phyloP scores from a whole-genome alignment of 1,140 invertebrate genomes.

The Tyrophagus putrescentiae region DNA sequence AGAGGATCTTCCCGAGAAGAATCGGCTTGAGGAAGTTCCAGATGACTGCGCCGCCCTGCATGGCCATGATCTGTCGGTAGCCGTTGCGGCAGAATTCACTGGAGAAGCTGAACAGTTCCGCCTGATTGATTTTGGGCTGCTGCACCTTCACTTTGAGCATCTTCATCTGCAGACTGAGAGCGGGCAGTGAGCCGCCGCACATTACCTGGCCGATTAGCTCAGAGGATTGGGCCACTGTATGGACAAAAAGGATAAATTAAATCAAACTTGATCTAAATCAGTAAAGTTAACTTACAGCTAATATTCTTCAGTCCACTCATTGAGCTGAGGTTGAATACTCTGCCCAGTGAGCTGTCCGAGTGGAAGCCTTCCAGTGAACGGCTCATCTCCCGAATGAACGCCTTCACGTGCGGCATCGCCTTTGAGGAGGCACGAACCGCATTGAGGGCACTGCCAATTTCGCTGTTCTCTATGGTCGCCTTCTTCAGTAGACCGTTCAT shows the following conservation, averaged over 20 bases:
- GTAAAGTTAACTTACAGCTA: slow-evolving; percentile 9
- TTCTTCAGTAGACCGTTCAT: slow-evolving; percentile 23
- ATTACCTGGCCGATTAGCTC: slow-evolving; percentile 26
- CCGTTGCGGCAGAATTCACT: slow-evolving; percentile 33
- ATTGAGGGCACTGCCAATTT: slow-evolving; percentile 21
- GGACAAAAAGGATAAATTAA: slow-evolving; percentile 11
- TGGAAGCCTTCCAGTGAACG: slow-evolving; percentile 14
- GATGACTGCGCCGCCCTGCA: slow-evolving; percentile 31
- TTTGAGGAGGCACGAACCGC: slow-evolving; percentile 19
- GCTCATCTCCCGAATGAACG: slow-evolving; percentile 21
- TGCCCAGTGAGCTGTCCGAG: not conserved
- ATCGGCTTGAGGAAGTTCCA: slow-evolving; percentile 37
- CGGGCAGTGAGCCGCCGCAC: slow-evolving; percentile 27
- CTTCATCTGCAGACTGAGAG: slow-evolving; percentile 26
- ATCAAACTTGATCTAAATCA: not conserved
- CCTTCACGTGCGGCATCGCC: slow-evolving; percentile 22
- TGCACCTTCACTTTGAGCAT: slow-evolving; percentile 23
- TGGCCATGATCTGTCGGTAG: slow-evolving; percentile 31
- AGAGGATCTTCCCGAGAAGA: slow-evolving; percentile 36
- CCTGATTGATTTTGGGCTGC: slow-evolving; percentile 25
- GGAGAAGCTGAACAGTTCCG: slow-evolving; percentile 25
- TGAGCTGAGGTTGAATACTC: not conserved
- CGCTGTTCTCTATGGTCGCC: slow-evolving; percentile 15
- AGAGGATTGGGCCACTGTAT: slow-evolving; percentile 24
- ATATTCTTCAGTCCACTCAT: not conserved